These are phyloP conservation scores for Pilophorus perplexus DNA, from an alignment of 2,888 invertebrate genomes.

Conservation along the genomic window DNA sequence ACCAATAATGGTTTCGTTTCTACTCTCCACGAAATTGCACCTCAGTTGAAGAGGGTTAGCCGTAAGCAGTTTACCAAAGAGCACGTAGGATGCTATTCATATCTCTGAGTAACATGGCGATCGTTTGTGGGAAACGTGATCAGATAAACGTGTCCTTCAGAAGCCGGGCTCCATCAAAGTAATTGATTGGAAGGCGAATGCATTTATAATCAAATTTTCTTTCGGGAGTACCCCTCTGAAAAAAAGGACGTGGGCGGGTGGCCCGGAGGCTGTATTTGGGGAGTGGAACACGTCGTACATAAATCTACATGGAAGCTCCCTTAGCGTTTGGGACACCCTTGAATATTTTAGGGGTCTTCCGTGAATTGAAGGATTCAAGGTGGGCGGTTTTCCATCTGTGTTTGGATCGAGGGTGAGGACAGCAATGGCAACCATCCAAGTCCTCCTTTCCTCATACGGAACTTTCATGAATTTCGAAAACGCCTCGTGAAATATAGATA, in stretches of 20 bases:
- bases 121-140: conserved; percentile 29
- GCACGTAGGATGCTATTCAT: conserved; percentile 34
- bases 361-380: conserved; percentile 39
- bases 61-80: no score
- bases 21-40: no score
- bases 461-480: conserved; percentile 39
- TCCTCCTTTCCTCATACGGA: not conserved
- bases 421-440: conserved; percentile 30
- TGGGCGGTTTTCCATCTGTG: conserved; percentile 26
- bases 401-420: conserved; percentile 38
- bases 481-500: conserved; percentile 35
- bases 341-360: conserved; percentile 38
- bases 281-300: conserved; percentile 41
- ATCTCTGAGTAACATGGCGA: conserved; percentile 13
- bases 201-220: conserved; percentile 33
- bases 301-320: conserved; percentile 38
- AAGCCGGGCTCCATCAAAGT: conserved; percentile 25
- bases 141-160: conserved; percentile 4
- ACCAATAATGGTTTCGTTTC: no score
- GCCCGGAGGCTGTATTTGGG: conserved; percentile 21
- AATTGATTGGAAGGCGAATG: conserved; percentile 39
- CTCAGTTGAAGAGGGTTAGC: no score
- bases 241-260: conserved; percentile 1
- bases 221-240: not conserved
- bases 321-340: conserved; percentile 25